phyloP scores from a whole-genome alignment of 2,797 vertebrate genomes.

The Helarctos malayanus region DNA sequence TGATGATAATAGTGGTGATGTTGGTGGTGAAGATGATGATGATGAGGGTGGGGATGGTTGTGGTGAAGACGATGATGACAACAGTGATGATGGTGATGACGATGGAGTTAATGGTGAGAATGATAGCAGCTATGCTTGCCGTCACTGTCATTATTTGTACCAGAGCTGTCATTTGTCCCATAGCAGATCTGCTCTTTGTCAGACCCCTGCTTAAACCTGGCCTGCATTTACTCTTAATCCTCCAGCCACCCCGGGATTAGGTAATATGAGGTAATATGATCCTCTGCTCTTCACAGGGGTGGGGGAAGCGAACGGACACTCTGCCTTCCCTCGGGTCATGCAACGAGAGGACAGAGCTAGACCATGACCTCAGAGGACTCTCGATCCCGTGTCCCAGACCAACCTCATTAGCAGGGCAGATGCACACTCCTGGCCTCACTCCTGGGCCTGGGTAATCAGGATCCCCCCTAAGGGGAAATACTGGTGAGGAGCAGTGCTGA shows the following conservation, averaged over 20 bases:
- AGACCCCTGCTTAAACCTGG: background rate
- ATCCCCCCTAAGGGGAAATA: background rate
- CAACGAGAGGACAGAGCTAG: background rate
- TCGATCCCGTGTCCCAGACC: background rate
- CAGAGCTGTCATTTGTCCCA: background rate
- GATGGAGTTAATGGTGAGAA: background rate
- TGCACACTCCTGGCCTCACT: fast-evolving
- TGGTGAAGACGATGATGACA: background rate
- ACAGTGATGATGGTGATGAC: background rate
- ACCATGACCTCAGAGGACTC: background rate
- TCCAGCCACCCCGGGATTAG: background rate
- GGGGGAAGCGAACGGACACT: background rate
- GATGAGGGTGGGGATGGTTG: background rate
- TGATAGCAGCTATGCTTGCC: fast-evolving
- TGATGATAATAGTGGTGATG: fast-evolving
- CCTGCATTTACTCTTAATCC: fast-evolving
- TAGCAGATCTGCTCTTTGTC: fast-evolving
- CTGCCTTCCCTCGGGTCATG: background rate
- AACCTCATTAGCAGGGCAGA: fast-evolving
- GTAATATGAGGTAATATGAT: fast-evolving
- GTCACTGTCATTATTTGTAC: fast-evolving
- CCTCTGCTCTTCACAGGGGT: background rate
- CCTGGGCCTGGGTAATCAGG: background rate
- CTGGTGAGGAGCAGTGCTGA: fast-evolving
- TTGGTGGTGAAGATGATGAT: fast-evolving